Base-by-base conservation (phyloP, 2,888 invertebrate species). In the Linnaemya tessellans region DNA sequence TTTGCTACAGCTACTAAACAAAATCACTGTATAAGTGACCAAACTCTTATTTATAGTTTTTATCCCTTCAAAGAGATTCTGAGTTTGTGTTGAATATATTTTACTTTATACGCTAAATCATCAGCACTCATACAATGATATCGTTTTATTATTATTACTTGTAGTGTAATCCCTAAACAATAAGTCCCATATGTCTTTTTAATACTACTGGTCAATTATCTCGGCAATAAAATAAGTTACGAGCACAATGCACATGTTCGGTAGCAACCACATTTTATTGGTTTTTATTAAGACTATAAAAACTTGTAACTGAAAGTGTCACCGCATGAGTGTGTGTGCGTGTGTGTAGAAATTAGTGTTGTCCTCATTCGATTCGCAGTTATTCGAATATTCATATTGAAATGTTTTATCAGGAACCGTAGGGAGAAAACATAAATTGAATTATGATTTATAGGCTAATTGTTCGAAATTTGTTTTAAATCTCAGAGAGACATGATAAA, bases 191-290 rank as follows among this genome's bases (percentile, higher is more conserved):
- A 75, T 85, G 85, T 75, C 85, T 65, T 85, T 79, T 85, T 79
- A 85, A 85, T 85, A 79, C 82, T 82, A 58, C 65, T 70, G 85
- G 85, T 85, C 85, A 85, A 85, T 85, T 85, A 85, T 85, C 79
- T 79, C 49, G 67, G 82, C 75, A 82, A 85, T 85, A 82, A 82
- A 85, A 85, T 85, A 79, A 82, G 74, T 85, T 85, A 75, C 85
- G 70, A 85, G 58, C 22, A 56, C 62, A 64, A 54, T 74, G 35
- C 74, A 41, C 41, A 65, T 85, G 85, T 85, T 79, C 71, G 70
- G 71, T 79, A 70, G 13, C 73, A 58, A 81, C 85, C 85, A 79
- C 85, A 85, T 79, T 85, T 85, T 79, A 82, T 85, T 79, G 82
- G 82, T 75, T 85, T 82, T 75, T 79, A 82, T 85, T 82, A 85